Evolutionary conservation across 2,797 vertebrate genomes (phyloP), one percentile per base, ranked within the genome.

Genomic region (Uromys caudimaculatus): DNA sequence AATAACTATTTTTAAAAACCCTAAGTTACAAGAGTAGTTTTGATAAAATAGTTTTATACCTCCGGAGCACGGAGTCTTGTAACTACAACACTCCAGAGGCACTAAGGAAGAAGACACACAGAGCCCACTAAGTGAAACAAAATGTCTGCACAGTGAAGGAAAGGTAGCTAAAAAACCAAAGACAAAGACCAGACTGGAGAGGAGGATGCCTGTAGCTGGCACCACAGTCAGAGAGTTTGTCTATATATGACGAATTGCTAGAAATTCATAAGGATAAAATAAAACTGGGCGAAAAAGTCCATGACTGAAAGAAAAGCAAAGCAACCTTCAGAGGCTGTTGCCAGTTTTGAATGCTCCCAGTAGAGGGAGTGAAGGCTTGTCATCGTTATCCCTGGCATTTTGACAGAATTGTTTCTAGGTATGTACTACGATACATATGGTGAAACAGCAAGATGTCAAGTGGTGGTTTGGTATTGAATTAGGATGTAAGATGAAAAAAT

Each of bases 401-500:
- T 64, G 38, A 86, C 32, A 60, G 56, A 29, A 54, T 7, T 90
- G 77, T 71, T 95, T 97, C 24, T 90, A 84, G 96, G 76, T 91
- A 69, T 62, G 29, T 32, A 62, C 41, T 52, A 11, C 23, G 17
- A 75, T 92, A 69, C 29, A 93, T 52, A 78, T 3, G 69, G 47
- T 41, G 73, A 97, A 81, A 84, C 16, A 60, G 17, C 62, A 88
- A 94, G 77, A 90, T 75, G 60, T 60, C 83, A 94, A 75, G 23
- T 52, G 64, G n/a, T 89, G 41, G 77, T 56, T 97, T 82, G 41
- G 41, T 44, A 86, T 32, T 79, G 90, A 93, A 60, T 84, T 95
- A 77, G 47, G 29, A 92, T 95, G 23, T 1, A 90, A 93, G 60
- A 96, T 87, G 35, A 62, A 54, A 96, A 95, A 96, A 83, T 56